Conservation (phyloP, 2,797 vertebrate genomes). For the Parauchenoglanis ngamensis region DNA sequence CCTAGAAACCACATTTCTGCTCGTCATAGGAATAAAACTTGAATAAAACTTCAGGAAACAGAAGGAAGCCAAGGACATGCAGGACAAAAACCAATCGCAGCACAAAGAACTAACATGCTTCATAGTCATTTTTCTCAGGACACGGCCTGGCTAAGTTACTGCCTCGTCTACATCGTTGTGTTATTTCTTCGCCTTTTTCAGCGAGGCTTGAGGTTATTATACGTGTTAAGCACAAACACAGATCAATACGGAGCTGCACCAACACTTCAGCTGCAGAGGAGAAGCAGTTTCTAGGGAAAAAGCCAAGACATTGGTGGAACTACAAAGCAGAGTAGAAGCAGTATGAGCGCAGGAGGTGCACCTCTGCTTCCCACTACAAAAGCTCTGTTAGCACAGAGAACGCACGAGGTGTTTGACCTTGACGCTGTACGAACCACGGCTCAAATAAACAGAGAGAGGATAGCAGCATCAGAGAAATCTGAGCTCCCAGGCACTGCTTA, state of each 20-base stretch:
- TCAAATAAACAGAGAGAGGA: conserved; percentile 24
- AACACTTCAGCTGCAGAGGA: neutral
- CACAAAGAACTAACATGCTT: neutral
- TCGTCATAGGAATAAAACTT: neutral
- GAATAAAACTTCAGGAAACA: neutral
- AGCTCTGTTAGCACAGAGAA: conserved; percentile 7
- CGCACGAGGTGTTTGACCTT: conserved; percentile 35
- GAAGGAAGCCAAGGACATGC: neutral
- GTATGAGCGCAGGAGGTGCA: neutral
- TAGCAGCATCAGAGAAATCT: neutral
- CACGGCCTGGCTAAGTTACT: neutral
- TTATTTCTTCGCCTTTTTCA: conserved; percentile 9
- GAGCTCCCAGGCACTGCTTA: neutral
- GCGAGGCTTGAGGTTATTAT: conserved; percentile 2
- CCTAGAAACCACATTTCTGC: neutral
- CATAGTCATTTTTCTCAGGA: neutral
- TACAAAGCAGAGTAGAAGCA: conserved; percentile 10
- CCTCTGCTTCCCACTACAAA: conserved; percentile 18
- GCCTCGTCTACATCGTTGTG: neutral
- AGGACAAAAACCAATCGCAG: neutral
- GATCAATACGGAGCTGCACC: conserved; percentile 41
- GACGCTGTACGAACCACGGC: conserved; percentile 22
- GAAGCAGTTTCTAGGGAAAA: conserved; percentile 2
- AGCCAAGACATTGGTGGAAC: neutral
- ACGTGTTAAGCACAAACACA: conserved; percentile 9